Base-by-base conservation (phyloP, 2,113 vertebrate species). In the Oceanodroma tethys region DNA sequence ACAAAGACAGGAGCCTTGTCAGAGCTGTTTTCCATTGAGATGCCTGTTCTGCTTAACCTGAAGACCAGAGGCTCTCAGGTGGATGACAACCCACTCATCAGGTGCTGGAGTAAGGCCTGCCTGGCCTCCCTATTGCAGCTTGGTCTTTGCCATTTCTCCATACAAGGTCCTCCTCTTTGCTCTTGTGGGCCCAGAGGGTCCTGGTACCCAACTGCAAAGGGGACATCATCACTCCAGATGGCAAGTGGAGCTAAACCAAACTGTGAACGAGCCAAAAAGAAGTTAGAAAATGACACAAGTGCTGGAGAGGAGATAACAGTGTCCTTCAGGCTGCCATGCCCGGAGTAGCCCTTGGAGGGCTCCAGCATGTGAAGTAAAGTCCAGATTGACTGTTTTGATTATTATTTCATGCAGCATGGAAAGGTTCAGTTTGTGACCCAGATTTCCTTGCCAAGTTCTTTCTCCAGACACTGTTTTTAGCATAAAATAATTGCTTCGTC, bases 361-460 rank as follows among this genome's bases (percentile, higher is more conserved):
- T 76, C 58, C 42, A 83, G 67, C 7, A 32, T 0, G 0, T 16
- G 43, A 68, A 67, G 4, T 7, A 36, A 59, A 80, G 29, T 20
- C 22, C 48, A 36, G 8, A 10, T 34, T 56, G 22, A 58, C 11
- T 58, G 6, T 72, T 16, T 40, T 59, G 32, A 38, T 25, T 12
- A 3, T 18, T 62, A 75, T 42, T 55, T 55, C 48, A 17, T 22
- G 11, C 16, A 40, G 15, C 32, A 15, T 6, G 12, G 23, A 72
- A 34, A 82, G 4, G 4, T 34, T 76, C 17, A 43, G 3, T 70
- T 72, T 63, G n/a, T 52, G 79, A 88, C 9, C 10, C 62, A 66
- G 32, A 12, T 82, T 82, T 88, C 22, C 14, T 70, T 85, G 66
- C 13, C 11, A 71, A 75, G 13, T 63, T 30, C 19, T 71, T 90